phyloP scores from a whole-genome alignment of 1,140 invertebrate species.

The Saccostrea glomerata region DNA sequence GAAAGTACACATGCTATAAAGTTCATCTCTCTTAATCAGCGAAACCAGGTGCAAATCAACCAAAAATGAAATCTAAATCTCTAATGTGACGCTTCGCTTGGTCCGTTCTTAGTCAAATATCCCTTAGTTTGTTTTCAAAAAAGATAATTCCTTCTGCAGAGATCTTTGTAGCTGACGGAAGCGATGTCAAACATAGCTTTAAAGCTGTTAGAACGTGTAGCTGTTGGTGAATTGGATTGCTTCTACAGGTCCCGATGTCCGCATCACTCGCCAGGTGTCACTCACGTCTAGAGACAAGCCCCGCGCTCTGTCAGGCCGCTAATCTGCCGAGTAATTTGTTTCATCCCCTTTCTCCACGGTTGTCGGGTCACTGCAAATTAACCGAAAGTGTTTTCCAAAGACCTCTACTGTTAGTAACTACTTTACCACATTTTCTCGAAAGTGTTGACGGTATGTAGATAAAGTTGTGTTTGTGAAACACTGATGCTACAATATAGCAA shows the following conservation, averaged over 20 bases:
- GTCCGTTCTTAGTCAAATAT: constrained; percentile 14
- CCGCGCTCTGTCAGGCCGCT: constrained; percentile 30
- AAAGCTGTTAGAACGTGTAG: constrained; percentile 19
- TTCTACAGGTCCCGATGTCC: constrained; percentile 5
- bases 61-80: constrained; percentile 32
- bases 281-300: constrained; percentile 8
- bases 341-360: neutral
- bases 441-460: neutral
- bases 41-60: constrained; percentile 13
- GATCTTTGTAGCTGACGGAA: neutral
- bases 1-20: neutral
- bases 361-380: constrained; percentile 33
- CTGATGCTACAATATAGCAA: too few species aligned
- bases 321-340: constrained; percentile 36
- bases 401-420: neutral
- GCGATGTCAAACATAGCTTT: constrained; percentile 2
- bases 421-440: constrained; percentile 21
- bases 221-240: constrained; percentile 9
- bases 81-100: neutral
- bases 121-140: constrained; percentile 27
- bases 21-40: constrained; percentile 29
- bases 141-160: constrained; percentile 28
- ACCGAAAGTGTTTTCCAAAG: constrained; percentile 2
- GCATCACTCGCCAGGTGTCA: constrained; percentile 29
- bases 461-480: too few species aligned